phyloP scores from a whole-genome alignment of 2,113 vertebrate species.

The Calyptommatus sinebrachiatus region DNA sequence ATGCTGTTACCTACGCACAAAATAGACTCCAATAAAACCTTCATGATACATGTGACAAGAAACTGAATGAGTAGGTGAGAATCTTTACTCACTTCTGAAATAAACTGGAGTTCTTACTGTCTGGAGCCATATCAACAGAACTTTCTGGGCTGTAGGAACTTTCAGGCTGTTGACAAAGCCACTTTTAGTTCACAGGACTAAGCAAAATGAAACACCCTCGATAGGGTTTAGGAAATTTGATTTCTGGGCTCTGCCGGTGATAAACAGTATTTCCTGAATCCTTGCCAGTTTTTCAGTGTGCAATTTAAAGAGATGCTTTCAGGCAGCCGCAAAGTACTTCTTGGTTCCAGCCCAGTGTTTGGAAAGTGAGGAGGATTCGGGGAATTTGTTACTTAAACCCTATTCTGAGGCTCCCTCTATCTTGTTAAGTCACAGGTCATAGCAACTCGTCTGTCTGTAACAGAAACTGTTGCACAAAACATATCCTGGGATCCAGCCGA shows the following conservation, averaged over 20 bases:
- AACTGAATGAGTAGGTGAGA: not conserved
- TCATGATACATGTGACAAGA: not conserved
- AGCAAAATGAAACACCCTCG: not conserved
- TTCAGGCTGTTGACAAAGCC: not conserved
- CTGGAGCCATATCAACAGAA: not conserved
- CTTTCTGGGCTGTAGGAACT: not conserved
- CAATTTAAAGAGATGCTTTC: not conserved
- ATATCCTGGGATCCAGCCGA: slow-evolving; percentile 27
- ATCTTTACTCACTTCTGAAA: not conserved
- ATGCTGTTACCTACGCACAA: slow-evolving; percentile 19
- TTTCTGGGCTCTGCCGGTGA: not conserved
- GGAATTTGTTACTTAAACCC: not conserved
- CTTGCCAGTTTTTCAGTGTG: not conserved
- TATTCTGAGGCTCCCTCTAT: slow-evolving; percentile 4
- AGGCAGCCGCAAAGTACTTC: not conserved
- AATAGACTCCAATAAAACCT: not conserved
- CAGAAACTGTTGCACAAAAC: slow-evolving; percentile 18
- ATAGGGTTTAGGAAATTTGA: not conserved
- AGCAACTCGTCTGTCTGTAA: slow-evolving; percentile 13
- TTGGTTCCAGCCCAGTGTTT: slow-evolving; percentile 5
- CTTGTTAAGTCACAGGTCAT: not conserved
- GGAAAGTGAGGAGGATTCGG: not conserved
- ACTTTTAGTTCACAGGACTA: not conserved
- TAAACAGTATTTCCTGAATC: not conserved
- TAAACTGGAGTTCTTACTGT: not conserved